Evolutionary conservation across 2,797 vertebrate genomes (phyloP), one percentile per base, ranked within the genome.

Genomic region (Myotis findleyi): DNA sequence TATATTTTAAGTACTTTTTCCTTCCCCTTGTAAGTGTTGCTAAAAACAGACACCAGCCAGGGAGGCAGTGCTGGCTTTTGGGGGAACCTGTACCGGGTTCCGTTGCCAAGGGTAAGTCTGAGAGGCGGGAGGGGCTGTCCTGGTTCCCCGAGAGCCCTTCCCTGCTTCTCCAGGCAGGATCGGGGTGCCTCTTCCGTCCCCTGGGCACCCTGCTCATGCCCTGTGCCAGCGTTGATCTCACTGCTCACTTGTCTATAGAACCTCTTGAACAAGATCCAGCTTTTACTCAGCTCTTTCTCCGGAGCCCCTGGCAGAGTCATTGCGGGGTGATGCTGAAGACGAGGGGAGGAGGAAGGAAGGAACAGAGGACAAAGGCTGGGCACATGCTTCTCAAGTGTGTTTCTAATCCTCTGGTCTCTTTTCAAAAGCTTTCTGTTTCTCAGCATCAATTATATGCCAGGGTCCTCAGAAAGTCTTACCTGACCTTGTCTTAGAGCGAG

Each of bases 1-100:
- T 96, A 6, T 93, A 94, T 96, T 93, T 96, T 95, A 97, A 55
- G 97, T 92, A 91, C 88, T 91, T 85, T 91, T 96, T 94, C 93
- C 85, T 87, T 88, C 55, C 83, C 81, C 62, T 68, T n/a, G 0
- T 68, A 75, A 36, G 80, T 94, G 30, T 62, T 97, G 94, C 93
- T 93, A 87, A 90, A 96, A 83, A 97, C 92, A 96, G 93, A 68
- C 0, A 0, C 7, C 62, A 81, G 93, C 86, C 62, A 76, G 72
- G 83, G 66, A 64, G 79, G 51, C 79, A 25, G 38, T 73, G 68
- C 92, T 81, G 91, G 86, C 88, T 71, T 77, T 62, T 18, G 12
- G 85, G 72, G 85, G 71, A 59, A 68, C 49, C 16, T 91, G 41
- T 47, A 44, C 33, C 1, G 62, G 72, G 68, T 76, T 86, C 94